Conservation (phyloP, 2,113 vertebrate species). For the Gavialis gangeticus region DNA sequence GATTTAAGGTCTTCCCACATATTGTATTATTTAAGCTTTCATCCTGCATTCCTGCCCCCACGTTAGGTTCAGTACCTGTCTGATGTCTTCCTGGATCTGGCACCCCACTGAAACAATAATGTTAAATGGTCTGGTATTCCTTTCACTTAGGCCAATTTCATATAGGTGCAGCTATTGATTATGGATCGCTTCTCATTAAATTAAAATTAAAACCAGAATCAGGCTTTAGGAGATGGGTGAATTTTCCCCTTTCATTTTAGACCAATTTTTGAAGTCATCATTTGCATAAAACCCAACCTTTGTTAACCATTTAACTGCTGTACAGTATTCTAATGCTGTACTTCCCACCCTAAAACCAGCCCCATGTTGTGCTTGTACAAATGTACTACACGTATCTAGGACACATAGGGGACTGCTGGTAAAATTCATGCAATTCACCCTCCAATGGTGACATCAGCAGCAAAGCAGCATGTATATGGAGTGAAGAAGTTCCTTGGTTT, state of each 20-base stretch:
- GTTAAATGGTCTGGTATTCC: not conserved
- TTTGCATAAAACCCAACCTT: not conserved
- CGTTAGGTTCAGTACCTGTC: not conserved
- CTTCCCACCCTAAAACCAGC: not conserved
- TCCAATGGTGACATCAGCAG: not conserved
- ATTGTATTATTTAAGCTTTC: not conserved
- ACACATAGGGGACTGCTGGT: not conserved
- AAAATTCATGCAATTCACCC: not conserved
- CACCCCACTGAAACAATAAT: not conserved
- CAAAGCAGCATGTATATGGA: not conserved
- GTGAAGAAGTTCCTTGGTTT: too few species aligned
- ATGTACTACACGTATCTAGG: not conserved
- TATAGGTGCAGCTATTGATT: not conserved
- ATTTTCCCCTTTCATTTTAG: conserved; percentile 1
- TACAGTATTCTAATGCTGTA: not conserved
- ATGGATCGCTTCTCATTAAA: fast-evolving
- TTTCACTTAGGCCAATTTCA: not conserved
- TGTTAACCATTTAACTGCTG: not conserved
- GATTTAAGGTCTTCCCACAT: not conserved
- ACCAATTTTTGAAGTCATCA: not conserved
- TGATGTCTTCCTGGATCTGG: fast-evolving
- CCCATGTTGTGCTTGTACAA: not conserved
- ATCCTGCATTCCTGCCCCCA: not conserved
- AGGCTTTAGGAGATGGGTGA: not conserved
- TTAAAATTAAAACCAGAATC: not conserved